These are phyloP conservation scores for Allacma fusca DNA, from an alignment of 2,888 invertebrate species.

Conservation along the genomic window DNA sequence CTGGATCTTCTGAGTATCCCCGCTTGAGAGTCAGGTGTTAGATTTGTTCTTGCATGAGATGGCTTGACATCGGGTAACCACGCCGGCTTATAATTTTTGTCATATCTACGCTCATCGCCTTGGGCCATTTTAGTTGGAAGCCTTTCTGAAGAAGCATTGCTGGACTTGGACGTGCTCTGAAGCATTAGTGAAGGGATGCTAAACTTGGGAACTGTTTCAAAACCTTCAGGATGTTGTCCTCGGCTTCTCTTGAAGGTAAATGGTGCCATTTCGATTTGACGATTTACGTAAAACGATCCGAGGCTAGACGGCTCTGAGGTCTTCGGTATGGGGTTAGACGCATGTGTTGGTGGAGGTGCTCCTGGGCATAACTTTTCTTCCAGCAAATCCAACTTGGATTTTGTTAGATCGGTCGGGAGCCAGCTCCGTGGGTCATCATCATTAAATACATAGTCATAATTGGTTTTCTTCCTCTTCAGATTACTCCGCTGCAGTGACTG, in stretches of 20 bases:
- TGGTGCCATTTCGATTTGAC: conserved; percentile 20
- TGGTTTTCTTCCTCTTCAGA: neutral
- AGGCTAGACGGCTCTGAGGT: neutral
- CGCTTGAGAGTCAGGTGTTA: neutral
- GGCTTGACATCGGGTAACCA: conserved; percentile 1
- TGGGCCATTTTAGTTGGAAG: neutral
- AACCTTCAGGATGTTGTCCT: neutral
- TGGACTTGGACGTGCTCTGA: neutral
- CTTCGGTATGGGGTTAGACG: neutral
- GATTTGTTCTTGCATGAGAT: conserved; percentile 14
- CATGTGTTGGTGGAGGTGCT: conserved; percentile 10
- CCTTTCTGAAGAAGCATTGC: neutral
- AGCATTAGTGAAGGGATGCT: neutral
- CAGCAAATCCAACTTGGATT: conserved; percentile 12
- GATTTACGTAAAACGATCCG: neutral
- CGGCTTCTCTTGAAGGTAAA: conserved; percentile 18
- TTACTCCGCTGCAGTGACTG: neutral
- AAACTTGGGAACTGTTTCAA: neutral
- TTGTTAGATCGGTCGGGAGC: conserved; percentile 10
- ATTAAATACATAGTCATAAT: neutral
- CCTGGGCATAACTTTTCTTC: neutral
- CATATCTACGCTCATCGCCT: neutral
- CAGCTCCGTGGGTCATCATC: conserved; percentile 17
- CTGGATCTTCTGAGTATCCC: neutral
- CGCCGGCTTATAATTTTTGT: conserved; percentile 6